phyloP scores from a whole-genome alignment of 1,140 invertebrate genomes.

The Pseudoatta argentina region DNA sequence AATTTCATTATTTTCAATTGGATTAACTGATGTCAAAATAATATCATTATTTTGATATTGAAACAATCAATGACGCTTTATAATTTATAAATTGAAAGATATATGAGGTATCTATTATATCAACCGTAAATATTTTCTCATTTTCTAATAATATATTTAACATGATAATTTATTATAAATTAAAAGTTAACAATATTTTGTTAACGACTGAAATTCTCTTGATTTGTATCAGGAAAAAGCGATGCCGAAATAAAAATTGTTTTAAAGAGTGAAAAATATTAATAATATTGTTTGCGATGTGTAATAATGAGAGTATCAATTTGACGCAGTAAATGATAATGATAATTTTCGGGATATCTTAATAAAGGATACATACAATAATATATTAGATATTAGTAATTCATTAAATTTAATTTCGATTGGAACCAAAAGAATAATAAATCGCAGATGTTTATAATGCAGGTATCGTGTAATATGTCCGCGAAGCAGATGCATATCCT shows the following conservation, averaged over 20 bases:
- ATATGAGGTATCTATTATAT: neutral
- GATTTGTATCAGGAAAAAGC: neutral
- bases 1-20: constrained; percentile 61
- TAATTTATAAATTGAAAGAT: constrained; percentile 6
- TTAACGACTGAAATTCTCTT: neutral
- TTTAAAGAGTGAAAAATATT: neutral
- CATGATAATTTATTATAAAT: neutral
- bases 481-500: neutral
- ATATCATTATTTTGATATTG: constrained; percentile 40
- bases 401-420: neutral
- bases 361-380: neutral
- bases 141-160: neutral
- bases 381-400: no score
- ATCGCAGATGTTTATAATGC: constrained; percentile 16
- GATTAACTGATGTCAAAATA: constrained; percentile 44
- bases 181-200: neutral
- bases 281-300: neutral
- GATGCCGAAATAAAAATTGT: neutral
- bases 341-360: neutral
- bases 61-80: constrained; percentile 1
- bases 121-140: neutral
- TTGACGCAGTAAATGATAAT: neutral
- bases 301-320: neutral
- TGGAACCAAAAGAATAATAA: constrained; percentile 1
- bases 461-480: neutral